These are phyloP conservation scores for Parochlus steinenii DNA, from an alignment of 2,888 invertebrate species.

Conservation along the genomic window DNA sequence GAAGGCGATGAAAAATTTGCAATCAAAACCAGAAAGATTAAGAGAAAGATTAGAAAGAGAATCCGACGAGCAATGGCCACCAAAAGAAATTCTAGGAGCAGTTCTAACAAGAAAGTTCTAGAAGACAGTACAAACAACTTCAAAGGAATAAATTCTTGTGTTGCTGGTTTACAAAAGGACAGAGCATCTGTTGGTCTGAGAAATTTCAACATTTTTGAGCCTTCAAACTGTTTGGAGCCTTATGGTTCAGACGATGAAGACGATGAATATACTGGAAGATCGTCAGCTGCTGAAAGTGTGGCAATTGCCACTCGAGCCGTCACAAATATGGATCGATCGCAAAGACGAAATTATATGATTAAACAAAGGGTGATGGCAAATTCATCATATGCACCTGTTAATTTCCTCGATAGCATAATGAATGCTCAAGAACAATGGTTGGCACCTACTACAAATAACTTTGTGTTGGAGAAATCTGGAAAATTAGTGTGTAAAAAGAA, in stretches of 20 bases:
- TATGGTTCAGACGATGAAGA: conserved; percentile 6
- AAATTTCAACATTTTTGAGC: conserved; percentile 9
- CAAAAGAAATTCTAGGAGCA: conserved; percentile 4
- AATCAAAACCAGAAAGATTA: conserved; percentile 33
- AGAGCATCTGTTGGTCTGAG: conserved; percentile 1
- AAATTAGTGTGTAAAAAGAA: not conserved
- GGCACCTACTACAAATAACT: not conserved
- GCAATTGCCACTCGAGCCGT: not conserved
- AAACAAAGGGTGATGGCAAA: conserved; percentile 7
- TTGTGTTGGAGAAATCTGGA: conserved; percentile 2
- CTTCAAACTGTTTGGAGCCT: conserved; percentile 6
- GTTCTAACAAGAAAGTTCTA: conserved; percentile 11
- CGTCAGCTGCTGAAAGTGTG: not conserved
- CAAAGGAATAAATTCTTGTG: not conserved
- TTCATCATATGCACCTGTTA: conserved; percentile 1
- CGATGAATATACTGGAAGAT: not conserved
- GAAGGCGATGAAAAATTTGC: conserved; percentile 44
- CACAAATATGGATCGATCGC: not conserved
- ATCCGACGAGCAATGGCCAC: conserved; percentile 4
- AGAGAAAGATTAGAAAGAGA: conserved; percentile 28
- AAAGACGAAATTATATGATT: not conserved
- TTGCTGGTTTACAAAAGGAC: not conserved
- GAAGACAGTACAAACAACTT: no score
- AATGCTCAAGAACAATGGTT: conserved; percentile 1
- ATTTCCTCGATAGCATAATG: conserved; percentile 7